Base-by-base conservation (phyloP, 2,797 vertebrate species). In the Malacoraja senta region DNA sequence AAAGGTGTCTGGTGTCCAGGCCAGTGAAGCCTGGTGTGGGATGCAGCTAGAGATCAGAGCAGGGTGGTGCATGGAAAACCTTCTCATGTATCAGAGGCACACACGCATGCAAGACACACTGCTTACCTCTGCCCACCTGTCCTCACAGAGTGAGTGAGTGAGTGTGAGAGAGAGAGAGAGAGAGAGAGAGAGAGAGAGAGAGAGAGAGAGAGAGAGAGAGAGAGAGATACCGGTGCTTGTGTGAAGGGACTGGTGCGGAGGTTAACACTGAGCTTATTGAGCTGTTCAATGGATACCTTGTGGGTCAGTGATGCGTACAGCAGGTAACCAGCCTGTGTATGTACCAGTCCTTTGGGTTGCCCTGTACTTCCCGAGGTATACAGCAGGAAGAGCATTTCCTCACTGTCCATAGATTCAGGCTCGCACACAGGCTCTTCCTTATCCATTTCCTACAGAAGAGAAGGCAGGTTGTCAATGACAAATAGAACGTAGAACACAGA, bases 331-430 rank as follows among this genome's bases (percentile, higher is more conserved):
- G 98, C 98, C 96, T 99, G 99, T 1, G 97, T 98, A 94, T 99
- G 99, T 78, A 99, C 97, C 0, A 99, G 96, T 53, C 98, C 99
- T 96, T 99, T 99, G 94, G 98, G 98, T 93, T 97, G 97, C 83
- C 98, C 99, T 0, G 98, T 99, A 96, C 99, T 99, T 94, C 99
- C 98, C 0, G 98, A 99, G 0, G 99, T 99, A 7, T 99, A 98
- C 6, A 99, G 96, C 95, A 99, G 95, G 94, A 99, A 99, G 71
- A 99, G 96, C 93, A 96, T 93, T 12, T 99, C 98, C 94, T 99
- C 99, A 0, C 98, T 99, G 95, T 96, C 96, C 99, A 99, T 98
- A 93, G 95, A 96, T 79, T 97, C 98, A 0, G 98, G 98, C 81
- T 95, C 1, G 32, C 99, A 99, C 32, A 96, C 94, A 0, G 94